Base-by-base conservation (phyloP, 1,140 invertebrate species). In the Pentalonia nigronervosa region DNA sequence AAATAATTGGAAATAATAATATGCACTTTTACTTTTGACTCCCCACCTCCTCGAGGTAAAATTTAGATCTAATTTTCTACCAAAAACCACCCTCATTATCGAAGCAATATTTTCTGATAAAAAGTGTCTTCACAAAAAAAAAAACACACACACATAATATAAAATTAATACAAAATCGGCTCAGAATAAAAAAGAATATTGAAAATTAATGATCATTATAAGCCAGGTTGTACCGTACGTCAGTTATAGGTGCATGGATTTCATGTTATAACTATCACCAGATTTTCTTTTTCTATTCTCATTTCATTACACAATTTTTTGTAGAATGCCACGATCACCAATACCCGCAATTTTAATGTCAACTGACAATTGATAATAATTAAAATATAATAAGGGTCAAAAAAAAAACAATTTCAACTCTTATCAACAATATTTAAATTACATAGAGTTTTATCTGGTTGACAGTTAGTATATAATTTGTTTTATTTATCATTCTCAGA, bases 381-480 rank as follows among this genome's bases (percentile, higher is more conserved):
- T 76, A n/a, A 76, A 76, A 76, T 76, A 34, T 76, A n/a, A 76
- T 76, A n/a, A n/a, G 4, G n/a, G 25, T 76, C 25, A 60, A 60
- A 76, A 30, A 76, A 76, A 14, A 76, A n/a, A 76, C n/a, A 76
- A 76, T n/a, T 76, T 76, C 14, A n/a, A 0, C 30, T n/a, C n/a
- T 76, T n/a, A 76, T 76, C 60, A 76, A 76, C 30, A n/a, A 76
- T 76, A 76, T 76, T 76, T 11, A 76, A 76, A 76, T 76, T n/a
- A 76, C 4, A 17, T 17, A 76, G 17, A 76, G 60, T 76, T n/a
- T n/a, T 17, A 76, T 76, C 1, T 20, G 41, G 41, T 41, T 41
- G 41, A 1, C 41, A 67, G 60, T 67, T n/a, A 4, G 60, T 34
- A n/a, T 76, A n/a, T 34, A 76, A 76, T 76, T 76, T n/a, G 14